Evolutionary conservation across 2,797 vertebrate species (phyloP).

Genomic region (Takifugu rubripes): DNA sequence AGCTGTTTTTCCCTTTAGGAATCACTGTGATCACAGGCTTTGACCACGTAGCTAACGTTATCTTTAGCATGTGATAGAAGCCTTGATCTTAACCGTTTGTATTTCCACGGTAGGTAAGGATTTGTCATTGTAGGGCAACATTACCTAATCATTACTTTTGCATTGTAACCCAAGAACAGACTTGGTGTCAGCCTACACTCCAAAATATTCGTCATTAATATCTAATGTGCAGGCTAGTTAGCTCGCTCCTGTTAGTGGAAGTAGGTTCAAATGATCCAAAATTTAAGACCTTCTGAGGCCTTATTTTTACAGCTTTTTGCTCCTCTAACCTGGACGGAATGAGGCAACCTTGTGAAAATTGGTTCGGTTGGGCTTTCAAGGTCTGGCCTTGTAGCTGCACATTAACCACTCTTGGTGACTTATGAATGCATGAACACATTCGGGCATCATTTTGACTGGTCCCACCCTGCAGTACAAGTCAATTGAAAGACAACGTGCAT

Average conservation of each 20-base stretch:
- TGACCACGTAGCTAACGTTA: slow-evolving; percentile 35
- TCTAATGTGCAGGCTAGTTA: slow-evolving; percentile 35
- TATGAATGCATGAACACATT: neutral
- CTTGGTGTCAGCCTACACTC: slow-evolving; percentile 10
- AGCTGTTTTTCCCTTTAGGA: slow-evolving; percentile 62
- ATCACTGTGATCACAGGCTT: slow-evolving; percentile 48
- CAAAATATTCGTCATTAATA: slow-evolving; percentile 29
- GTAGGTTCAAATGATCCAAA: slow-evolving; percentile 8
- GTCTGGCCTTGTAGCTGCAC: slow-evolving; percentile 7
- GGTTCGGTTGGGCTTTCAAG: neutral
- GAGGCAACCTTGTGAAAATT: too few species aligned
- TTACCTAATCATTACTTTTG: slow-evolving; percentile 6
- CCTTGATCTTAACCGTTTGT: slow-evolving; percentile 2
- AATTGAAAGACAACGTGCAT: neutral
- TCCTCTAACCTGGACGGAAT: too few species aligned
- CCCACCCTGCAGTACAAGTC: neutral
- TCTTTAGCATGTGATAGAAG: slow-evolving; percentile 19
- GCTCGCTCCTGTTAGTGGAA: slow-evolving; percentile 31
- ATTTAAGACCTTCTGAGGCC: neutral
- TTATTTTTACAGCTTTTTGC: neutral
- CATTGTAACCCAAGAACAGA: slow-evolving; percentile 9
- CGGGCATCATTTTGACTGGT: neutral
- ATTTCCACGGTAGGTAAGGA: slow-evolving; percentile 5
- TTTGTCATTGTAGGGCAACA: slow-evolving; percentile 5
- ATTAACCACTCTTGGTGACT: slow-evolving; percentile 20